Evolutionary conservation across 2,113 vertebrate species (phyloP).

Genomic region (Lipophrys pholis): DNA sequence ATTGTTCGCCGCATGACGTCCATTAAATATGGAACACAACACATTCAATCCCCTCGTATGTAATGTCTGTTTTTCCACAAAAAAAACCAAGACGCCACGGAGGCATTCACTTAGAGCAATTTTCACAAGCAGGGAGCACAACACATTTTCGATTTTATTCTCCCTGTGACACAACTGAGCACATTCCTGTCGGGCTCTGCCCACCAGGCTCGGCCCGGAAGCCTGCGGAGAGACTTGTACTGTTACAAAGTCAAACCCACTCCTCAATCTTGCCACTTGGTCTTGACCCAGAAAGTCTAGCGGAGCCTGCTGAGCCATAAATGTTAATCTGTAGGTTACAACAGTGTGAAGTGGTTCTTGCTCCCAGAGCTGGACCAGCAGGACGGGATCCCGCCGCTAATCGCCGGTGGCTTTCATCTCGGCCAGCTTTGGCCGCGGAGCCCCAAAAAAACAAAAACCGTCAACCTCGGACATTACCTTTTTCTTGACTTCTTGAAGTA

Average conservation of each 20-base stretch:
- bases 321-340: conserved; percentile 79
- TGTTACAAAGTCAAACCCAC: conserved; percentile 57
- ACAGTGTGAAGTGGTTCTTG: conserved; percentile 56
- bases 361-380: conserved; percentile 68
- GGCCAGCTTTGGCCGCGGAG: conserved; percentile 52
- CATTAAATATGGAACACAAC: conserved; percentile 39
- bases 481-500: conserved; percentile 19
- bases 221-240: conserved; percentile 52
- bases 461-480: conserved; percentile 4
- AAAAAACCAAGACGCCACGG: conserved; percentile 1
- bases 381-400: conserved; percentile 67
- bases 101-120: conserved; percentile 54
- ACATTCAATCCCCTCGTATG: conserved; percentile 22
- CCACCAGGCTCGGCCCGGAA: conserved; percentile 33
- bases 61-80: conserved; percentile 31
- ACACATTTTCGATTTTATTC: conserved; percentile 62
- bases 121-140: conserved; percentile 59
- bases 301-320: conserved; percentile 70
- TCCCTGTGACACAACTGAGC: conserved; percentile 61
- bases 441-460: conserved; percentile 39
- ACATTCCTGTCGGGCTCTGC: conserved; percentile 56
- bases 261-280: conserved; percentile 70
- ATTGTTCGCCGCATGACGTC: conserved; percentile 6
- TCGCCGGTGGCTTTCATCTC: conserved; percentile 72
- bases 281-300: conserved; percentile 78